Percentiles rank a stretch among this genome's conserved stretches.
These are phyloP conservation scores for Rhinichthys klamathensis DNA, from an alignment of 2,113 vertebrate genomes.

Conservation along the genomic window DNA sequence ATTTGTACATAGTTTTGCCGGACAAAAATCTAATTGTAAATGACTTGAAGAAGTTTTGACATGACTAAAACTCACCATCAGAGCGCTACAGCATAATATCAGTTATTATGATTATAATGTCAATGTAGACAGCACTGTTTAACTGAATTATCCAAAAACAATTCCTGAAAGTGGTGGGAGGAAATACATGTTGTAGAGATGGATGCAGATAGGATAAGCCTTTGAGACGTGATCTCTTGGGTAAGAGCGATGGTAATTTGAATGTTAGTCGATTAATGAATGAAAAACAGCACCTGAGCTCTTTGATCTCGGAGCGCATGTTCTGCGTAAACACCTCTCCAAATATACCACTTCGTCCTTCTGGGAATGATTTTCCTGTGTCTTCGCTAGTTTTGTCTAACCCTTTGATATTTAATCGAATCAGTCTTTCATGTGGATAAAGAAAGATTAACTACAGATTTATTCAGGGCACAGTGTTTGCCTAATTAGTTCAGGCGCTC, in stretches of 20 bases:
- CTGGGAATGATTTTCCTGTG: constrained; percentile 37
- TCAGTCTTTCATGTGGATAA: constrained; percentile 57
- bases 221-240: constrained; percentile 42
- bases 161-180: constrained; percentile 16
- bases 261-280: constrained; percentile 54
- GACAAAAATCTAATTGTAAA: background rate
- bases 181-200: constrained; percentile 18
- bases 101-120: background rate
- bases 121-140: constrained; percentile 23
- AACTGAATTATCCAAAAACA: constrained; percentile 10
- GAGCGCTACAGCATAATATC: background rate
- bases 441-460: constrained; percentile 49
- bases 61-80: background rate
- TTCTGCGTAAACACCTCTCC: constrained; percentile 42
- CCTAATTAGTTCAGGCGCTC: constrained; percentile 49
- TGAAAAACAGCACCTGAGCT: constrained; percentile 57
- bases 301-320: constrained; percentile 53
- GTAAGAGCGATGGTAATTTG: constrained; percentile 46
- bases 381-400: constrained; percentile 43
- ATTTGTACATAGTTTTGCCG: background rate
- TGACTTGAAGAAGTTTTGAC: background rate
- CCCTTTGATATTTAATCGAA: constrained; percentile 62
- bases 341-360: constrained; percentile 53
- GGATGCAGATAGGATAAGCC: constrained; percentile 23
- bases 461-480: constrained; percentile 52